phyloP scores from a whole-genome alignment of 2,797 vertebrate species.

The Microchirus variegatus region DNA sequence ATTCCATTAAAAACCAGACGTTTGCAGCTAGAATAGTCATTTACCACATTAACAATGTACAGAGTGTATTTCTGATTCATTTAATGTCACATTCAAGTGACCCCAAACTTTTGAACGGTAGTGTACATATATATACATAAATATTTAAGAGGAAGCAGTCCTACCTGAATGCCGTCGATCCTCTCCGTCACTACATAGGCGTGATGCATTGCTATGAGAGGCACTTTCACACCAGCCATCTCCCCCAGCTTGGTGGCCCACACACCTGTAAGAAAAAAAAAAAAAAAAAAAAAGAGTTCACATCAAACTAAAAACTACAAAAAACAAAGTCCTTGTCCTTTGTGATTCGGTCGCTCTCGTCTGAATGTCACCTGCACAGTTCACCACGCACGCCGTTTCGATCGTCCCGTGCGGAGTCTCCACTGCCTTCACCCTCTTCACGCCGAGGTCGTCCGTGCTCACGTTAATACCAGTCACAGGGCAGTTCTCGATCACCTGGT shows the following conservation, averaged over 20 bases:
- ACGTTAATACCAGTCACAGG: constrained; percentile 91
- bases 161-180: constrained; percentile 96
- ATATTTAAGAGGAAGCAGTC: neutral
- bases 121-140: neutral
- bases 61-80: no score
- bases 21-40: no score
- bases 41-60: no score
- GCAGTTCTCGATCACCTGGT: constrained; percentile 95
- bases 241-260: constrained; percentile 90
- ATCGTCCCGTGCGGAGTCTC: constrained; percentile 88
- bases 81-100: no score
- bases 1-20: no score
- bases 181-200: constrained; percentile 96
- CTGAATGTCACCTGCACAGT: constrained; percentile 89
- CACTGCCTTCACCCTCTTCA: constrained; percentile 87
- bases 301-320: neutral
- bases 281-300: neutral
- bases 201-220: constrained; percentile 93
- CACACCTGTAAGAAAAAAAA: constrained; percentile 80
- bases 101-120: no score
- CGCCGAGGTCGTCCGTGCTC: constrained; percentile 84
- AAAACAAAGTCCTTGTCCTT: neutral
- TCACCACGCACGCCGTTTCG: constrained; percentile 91
- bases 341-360: neutral
- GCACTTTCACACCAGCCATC: constrained; percentile 93